Base-by-base conservation (phyloP, 2,113 vertebrate species). In the Microcebus tavaratra region DNA sequence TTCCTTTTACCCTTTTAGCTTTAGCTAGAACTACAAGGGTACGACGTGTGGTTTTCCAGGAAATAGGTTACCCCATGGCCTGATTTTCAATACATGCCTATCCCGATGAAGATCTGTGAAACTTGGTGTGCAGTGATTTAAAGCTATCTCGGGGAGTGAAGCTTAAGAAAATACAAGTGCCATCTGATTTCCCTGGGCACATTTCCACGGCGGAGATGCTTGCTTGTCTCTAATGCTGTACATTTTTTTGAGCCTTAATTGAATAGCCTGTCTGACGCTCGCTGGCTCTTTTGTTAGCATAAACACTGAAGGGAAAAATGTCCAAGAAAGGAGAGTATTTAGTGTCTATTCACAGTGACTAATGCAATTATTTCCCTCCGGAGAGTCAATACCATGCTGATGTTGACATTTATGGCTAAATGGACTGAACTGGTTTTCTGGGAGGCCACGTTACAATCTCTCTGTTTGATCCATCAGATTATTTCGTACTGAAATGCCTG, bases 101-200 rank as follows among this genome's bases (percentile, higher is more conserved):
- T 14, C 53, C 13, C 2, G 4, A 1, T 59, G 8, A 50, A 50
- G n/a, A 13, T 18, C 3, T 3, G 8, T 63, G 63, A 8, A 18
- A 31, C 25, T 1, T 67, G 48, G 18, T 0, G 1, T 20, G 12
- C 7, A 29, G 21, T 8, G 39, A 53, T 67, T 59, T 27, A 3
- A 34, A 53, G 4, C 4, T 5, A 15, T 27, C 0, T 27, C 8
- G 12, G 20, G 45, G 13, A 2, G 1, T 21, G 11, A 25, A 27
- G 5, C 4, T 10, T 3, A 73, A 61, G 20, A 8, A 8, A 20
- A 0, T 4, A 4, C 1, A 2, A 3, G 20, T 1, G 4, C 1
- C 6, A 2, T 5, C 20, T 29, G 6, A 3, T 25, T 10, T 67
- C 57, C 39, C 6, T n/a, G 42, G n/a, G 29, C 4, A 4, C 15